Evolutionary conservation across 2,888 invertebrate species (phyloP).

Genomic region (Caenorhabditis sp.): DNA sequence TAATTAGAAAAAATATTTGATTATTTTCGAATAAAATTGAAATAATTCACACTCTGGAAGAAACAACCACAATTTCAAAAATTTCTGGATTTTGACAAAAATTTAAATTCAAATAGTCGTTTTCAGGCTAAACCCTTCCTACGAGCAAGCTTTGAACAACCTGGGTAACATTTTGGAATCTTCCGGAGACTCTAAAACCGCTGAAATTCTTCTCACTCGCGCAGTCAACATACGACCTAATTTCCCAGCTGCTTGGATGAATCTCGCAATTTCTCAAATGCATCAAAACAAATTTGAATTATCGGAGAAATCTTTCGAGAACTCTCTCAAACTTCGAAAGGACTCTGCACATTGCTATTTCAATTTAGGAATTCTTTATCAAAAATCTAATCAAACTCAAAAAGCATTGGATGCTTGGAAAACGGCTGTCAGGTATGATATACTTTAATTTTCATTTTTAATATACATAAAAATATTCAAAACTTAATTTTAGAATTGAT

Average conservation of each 20-base stretch:
- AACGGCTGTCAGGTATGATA: slow-evolving; percentile 80
- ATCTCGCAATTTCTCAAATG: slow-evolving; percentile 89
- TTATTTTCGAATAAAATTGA: no score
- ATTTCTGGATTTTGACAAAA: no score
- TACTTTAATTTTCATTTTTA: not conserved
- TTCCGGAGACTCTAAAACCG: slow-evolving; percentile 39
- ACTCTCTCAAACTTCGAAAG: slow-evolving; percentile 81
- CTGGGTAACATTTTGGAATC: slow-evolving; percentile 80
- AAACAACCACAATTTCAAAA: no score
- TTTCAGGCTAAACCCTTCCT: slow-evolving; percentile 82
- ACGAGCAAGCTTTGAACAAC: slow-evolving; percentile 93
- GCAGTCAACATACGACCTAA: slow-evolving; percentile 75
- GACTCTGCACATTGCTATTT: slow-evolving; percentile 91
- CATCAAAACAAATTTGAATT: slow-evolving; percentile 75
- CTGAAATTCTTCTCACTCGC: slow-evolving; percentile 35
- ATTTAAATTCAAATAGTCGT: no score
- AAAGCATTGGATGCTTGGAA: slow-evolving; percentile 85
- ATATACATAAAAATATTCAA: not conserved
- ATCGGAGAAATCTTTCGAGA: slow-evolving; percentile 83
- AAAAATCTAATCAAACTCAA: slow-evolving; percentile 80
- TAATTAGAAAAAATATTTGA: no score
- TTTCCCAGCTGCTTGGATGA: slow-evolving; percentile 98
- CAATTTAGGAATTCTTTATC: slow-evolving; percentile 91
- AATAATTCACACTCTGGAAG: no score
- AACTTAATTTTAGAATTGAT: slow-evolving; percentile 70